Conservation (phyloP, 2,888 invertebrate species). For the Erebia ligea region DNA sequence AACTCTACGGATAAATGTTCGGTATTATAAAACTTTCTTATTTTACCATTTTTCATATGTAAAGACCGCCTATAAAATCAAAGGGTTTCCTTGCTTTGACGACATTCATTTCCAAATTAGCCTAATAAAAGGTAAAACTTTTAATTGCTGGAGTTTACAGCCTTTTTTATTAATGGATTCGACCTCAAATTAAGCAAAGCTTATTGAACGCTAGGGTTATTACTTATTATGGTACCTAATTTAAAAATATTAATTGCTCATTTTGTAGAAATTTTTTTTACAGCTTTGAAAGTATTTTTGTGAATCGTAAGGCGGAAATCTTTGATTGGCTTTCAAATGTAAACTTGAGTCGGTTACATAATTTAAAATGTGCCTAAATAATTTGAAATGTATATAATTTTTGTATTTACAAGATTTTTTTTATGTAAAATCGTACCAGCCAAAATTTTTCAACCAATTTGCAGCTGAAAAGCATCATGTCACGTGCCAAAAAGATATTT, state of each 20-base stretch:
- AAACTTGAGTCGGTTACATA: too few relatives aligned
- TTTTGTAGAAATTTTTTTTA: too few relatives aligned
- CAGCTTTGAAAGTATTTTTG: not conserved
- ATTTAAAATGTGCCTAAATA: too few relatives aligned
- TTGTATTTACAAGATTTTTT: too few relatives aligned
- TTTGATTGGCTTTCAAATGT: too few relatives aligned
- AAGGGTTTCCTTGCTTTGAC: slow-evolving; percentile 26
- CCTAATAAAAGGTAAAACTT: slow-evolving; percentile 32
- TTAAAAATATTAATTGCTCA: too few relatives aligned
- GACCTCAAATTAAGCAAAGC: slow-evolving; percentile 13
- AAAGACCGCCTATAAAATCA: slow-evolving; percentile 23
- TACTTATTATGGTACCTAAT: not conserved
- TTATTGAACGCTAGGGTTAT: not conserved
- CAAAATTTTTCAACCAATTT: not conserved
- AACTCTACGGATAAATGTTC: slow-evolving; percentile 10
- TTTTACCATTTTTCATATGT: slow-evolving; percentile 12
- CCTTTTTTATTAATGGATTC: slow-evolving; percentile 3
- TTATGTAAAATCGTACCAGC: not conserved
- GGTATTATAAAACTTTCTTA: slow-evolving; percentile 18
- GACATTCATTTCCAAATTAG: slow-evolving; percentile 27
- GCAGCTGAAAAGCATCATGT: not conserved
- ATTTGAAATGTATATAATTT: too few relatives aligned
- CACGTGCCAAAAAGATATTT: slow-evolving; percentile 15
- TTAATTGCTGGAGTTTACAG: slow-evolving; percentile 35
- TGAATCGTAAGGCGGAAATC: not conserved